Evolutionary conservation across 2,888 invertebrate species (phyloP).

Genomic region (Unio delphinus): DNA sequence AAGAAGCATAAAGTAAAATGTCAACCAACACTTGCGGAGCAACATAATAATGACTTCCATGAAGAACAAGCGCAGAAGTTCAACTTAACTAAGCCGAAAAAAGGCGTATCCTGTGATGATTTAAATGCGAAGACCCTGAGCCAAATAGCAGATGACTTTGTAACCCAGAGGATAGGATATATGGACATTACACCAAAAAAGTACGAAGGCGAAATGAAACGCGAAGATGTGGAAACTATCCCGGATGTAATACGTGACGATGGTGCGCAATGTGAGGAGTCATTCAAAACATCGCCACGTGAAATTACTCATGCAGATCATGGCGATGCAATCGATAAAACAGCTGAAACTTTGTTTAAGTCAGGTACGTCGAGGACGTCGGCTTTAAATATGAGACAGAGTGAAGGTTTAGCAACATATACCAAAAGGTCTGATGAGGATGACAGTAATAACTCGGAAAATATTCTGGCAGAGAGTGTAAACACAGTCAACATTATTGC

Average conservation of each 20-base stretch:
- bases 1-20: constrained; percentile 49
- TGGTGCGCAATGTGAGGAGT: not conserved
- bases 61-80: constrained; percentile 3
- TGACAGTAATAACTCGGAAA: not conserved
- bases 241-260: not conserved
- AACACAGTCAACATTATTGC: not conserved
- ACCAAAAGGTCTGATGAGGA: constrained; percentile 5
- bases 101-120: too few relatives aligned
- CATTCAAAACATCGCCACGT: not conserved
- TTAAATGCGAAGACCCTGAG: too few relatives aligned
- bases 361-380: not conserved
- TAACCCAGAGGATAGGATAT: too few relatives aligned
- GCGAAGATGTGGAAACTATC: too few relatives aligned
- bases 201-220: too few relatives aligned
- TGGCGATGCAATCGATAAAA: constrained; percentile 4
- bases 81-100: not conserved
- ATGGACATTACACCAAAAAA: too few relatives aligned
- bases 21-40: constrained; percentile 1
- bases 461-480: not conserved
- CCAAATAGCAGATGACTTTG: too few relatives aligned
- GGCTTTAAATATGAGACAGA: constrained; percentile 6
- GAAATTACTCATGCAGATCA: constrained; percentile 3
- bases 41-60: constrained; percentile 8
- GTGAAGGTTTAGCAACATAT: constrained; percentile 3
- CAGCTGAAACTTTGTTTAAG: constrained; percentile 2